Percentiles rank a stretch among this genome's conserved stretches.
These are phyloP conservation scores for Drosophila guanche DNA, from an alignment of 1,140 invertebrate genomes.

Conservation along the genomic window DNA sequence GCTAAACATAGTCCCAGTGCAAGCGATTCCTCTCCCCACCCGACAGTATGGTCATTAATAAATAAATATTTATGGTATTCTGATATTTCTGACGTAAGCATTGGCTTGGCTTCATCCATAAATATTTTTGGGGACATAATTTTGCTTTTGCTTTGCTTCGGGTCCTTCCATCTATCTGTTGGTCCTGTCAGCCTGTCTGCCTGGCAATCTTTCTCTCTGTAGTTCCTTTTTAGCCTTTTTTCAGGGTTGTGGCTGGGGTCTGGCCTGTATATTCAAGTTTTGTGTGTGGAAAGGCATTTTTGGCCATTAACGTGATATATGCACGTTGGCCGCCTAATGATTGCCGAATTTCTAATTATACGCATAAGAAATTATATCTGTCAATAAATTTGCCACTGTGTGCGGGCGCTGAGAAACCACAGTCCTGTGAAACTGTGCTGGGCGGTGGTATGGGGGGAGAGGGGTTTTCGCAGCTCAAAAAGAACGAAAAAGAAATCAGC, in stretches of 20 bases:
- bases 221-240: constrained; percentile 27
- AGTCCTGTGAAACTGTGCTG: no score
- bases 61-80: constrained; percentile 7
- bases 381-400: constrained; percentile 83
- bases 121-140: constrained; percentile 37
- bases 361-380: constrained; percentile 82
- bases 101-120: constrained; percentile 13
- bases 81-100: constrained; percentile 7
- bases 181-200: constrained; percentile 16
- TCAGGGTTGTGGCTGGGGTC: constrained; percentile 10
- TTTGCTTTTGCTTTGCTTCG: constrained; percentile 6
- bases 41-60: constrained; percentile 2
- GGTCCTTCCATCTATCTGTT: constrained; percentile 11
- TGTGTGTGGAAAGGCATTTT: constrained; percentile 60
- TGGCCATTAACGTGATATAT: constrained; percentile 81
- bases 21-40: no score
- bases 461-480: constrained; percentile 28
- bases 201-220: constrained; percentile 12
- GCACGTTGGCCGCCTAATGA: constrained; percentile 69
- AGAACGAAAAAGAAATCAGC: constrained; percentile 76
- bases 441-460: constrained; percentile 20
- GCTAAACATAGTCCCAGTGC: no score
- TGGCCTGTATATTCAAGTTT: constrained; percentile 46
- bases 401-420: constrained; percentile 13
- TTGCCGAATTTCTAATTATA: constrained; percentile 83